Evolutionary conservation across 2,797 vertebrate species (phyloP).

Genomic region (Anabacerthia variegaticeps): DNA sequence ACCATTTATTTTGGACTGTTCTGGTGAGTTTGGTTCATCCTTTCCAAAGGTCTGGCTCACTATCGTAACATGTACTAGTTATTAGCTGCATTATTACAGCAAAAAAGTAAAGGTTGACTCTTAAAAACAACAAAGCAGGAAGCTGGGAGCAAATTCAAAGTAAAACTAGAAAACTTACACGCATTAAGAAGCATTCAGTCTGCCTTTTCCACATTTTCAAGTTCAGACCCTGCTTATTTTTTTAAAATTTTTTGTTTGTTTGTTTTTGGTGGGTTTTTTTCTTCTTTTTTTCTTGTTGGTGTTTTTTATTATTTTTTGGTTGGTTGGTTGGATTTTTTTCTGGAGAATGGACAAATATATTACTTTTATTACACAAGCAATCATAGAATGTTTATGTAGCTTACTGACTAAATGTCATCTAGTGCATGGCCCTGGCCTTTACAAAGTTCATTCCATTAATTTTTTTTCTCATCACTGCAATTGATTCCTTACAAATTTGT

Average conservation of each 20-base stretch:
- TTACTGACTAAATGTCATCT: neutral
- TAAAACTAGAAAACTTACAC: neutral
- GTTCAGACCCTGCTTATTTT: neutral
- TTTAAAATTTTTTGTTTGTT: too few species aligned
- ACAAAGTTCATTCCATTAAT: neutral
- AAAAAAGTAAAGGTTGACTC: neutral
- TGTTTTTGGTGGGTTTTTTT: neutral
- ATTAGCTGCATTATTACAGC: neutral
- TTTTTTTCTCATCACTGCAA: conserved; percentile 12
- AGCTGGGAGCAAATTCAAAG: neutral
- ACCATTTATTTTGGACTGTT: neutral
- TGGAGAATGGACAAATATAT: neutral
- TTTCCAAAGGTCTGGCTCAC: neutral
- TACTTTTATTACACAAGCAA: neutral
- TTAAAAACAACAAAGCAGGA: neutral
- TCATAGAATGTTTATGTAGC: neutral
- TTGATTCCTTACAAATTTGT: conserved; percentile 2
- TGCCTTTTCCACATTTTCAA: neutral
- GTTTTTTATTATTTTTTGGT: neutral
- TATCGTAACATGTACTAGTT: neutral
- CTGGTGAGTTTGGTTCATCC: neutral
- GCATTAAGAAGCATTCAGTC: neutral
- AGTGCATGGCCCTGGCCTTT: neutral
- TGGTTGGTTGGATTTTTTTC: neutral
- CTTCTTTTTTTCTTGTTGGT: neutral